phyloP scores from a whole-genome alignment of 2,797 vertebrate species.

The Phoebastria nigripes region DNA sequence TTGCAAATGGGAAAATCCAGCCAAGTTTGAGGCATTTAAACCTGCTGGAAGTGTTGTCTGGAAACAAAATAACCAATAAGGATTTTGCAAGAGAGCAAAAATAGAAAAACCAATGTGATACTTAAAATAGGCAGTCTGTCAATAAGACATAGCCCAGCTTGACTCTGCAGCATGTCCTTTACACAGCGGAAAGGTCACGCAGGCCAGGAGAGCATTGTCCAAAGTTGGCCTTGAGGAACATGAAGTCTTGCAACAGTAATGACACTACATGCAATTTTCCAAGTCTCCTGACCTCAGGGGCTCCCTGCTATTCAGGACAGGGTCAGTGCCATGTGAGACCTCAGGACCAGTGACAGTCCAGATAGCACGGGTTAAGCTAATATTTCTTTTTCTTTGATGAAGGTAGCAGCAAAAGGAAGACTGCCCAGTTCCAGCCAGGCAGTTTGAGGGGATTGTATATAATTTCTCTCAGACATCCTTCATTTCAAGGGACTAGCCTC shows the following conservation, averaged over 20 bases:
- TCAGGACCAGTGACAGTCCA: neutral
- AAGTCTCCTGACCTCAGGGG: neutral
- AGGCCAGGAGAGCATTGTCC: neutral
- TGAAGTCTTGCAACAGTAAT: neutral
- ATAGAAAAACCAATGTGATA: neutral
- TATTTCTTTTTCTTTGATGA: neutral
- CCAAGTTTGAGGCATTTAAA: neutral
- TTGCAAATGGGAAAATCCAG: neutral
- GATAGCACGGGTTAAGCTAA: neutral
- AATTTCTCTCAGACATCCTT: neutral
- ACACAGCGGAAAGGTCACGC: neutral
- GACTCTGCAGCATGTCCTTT: neutral
- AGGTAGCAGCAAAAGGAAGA: neutral
- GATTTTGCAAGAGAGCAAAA: neutral
- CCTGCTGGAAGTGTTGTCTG: neutral
- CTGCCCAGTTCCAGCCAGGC: neutral
- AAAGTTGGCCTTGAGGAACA: neutral
- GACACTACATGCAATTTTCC: neutral
- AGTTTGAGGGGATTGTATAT: too few species aligned
- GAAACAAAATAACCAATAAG: neutral
- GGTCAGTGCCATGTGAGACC: neutral
- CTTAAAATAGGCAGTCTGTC: neutral
- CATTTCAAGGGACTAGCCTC: neutral
- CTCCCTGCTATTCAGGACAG: neutral
- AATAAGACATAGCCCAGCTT: neutral